Conservation (phyloP, 2,113 vertebrate genomes). For the Hippocampus abdominalis region DNA sequence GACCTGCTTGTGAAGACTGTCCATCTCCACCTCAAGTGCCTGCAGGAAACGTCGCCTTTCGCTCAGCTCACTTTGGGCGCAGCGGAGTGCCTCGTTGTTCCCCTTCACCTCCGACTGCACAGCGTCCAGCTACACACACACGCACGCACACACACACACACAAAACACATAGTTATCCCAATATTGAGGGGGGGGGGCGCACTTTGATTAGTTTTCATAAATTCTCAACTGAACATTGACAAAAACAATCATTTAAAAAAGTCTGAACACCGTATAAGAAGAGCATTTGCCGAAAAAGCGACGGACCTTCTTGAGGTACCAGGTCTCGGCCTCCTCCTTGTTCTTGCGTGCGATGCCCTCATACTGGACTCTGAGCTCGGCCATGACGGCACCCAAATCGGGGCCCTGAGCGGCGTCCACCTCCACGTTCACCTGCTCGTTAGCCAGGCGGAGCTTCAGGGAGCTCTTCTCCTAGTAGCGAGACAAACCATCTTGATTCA, state of each 20-base stretch:
- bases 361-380: conserved; percentile 76
- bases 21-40: conserved; percentile 72
- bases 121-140: conserved; percentile 61
- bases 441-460: conserved; percentile 63
- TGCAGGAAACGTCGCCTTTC: conserved; percentile 75
- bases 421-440: conserved; percentile 74
- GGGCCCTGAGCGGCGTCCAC: conserved; percentile 71
- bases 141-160: background rate
- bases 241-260: no score
- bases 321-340: conserved; percentile 76
- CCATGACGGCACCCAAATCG: conserved; percentile 70
- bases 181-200: background rate
- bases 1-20: conserved; percentile 74
- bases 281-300: background rate
- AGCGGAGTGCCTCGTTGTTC: conserved; percentile 69
- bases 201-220: no score
- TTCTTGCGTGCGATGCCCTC: conserved; percentile 77
- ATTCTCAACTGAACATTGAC: no score
- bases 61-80: conserved; percentile 67
- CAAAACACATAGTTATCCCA: no score
- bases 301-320: conserved; percentile 77
- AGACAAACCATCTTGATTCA: no score
- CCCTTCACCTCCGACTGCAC: conserved; percentile 74
- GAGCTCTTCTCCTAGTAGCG: conserved; percentile 62
- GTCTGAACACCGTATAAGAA: background rate